Evolutionary conservation across 2,797 vertebrate species (phyloP), one percentile per base, ranked within the genome.

Genomic region (Acipenser oxyrinchus): DNA sequence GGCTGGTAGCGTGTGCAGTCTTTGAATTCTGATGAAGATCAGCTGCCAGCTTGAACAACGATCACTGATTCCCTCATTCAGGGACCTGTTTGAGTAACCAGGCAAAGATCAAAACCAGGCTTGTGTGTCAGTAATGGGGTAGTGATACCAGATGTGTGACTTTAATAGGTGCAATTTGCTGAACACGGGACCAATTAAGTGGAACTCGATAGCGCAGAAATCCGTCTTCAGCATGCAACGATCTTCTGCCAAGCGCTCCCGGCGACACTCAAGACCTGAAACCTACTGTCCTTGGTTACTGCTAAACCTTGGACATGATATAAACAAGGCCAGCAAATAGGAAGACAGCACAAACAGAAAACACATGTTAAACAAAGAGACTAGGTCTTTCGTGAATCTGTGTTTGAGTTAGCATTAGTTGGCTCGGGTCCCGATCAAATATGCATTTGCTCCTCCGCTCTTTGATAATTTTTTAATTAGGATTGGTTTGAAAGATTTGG

Each of bases 111-210:
- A 65, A 76, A 78, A 71, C 74, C 82, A 81, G 78, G 68, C 51
- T 73, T 64, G 63, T 62, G 18, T 48, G 51, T 60, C 67, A 55
- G 73, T 12, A 71, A 62, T 72, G 60, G 60, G 81, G 81, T 81
- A 81, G 79, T 72, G 69, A 15, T 66, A 63, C 76, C 81, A 86
- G 78, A 83, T 83, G 82, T 82, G 81, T 71, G 68, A 49, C 72
- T 80, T 74, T 83, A 81, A 84, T 82, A 81, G 82, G 79, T 73
- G 72, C 64, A 76, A 81, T 84, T 83, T 81, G 78, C 73, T 78
- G 75, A 81, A 72, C 77, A 74, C 71, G 63, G 74, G 63, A 73
- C 62, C 74, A 77, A 79, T 84, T 78, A 75, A 75, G 73, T 73
- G 82, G 79, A 80, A 84, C 0, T 13, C 0, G 76, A 84, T 81